Percentiles rank a stretch among this genome's conserved stretches.
phyloP scores from a whole-genome alignment of 2,888 invertebrate genomes.

The Drosophila hamatofila region DNA sequence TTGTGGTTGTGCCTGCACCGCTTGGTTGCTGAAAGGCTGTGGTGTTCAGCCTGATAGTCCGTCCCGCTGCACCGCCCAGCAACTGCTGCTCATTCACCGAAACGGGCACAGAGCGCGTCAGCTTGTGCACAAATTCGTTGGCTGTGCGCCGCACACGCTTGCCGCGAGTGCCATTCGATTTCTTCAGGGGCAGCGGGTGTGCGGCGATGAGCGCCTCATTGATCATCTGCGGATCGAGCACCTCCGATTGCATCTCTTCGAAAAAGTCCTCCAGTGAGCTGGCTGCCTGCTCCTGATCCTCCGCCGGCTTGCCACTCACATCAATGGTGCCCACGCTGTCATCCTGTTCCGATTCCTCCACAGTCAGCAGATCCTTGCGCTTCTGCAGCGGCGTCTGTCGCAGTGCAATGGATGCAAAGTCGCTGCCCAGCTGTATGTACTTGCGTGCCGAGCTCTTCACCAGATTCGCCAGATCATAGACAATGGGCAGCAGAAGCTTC shows the following conservation, averaged over 20 bases:
- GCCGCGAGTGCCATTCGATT: neutral
- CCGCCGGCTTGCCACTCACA: conserved; percentile 25
- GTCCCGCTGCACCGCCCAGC: conserved; percentile 59
- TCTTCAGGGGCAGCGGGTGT: neutral
- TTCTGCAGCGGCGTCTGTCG: conserved; percentile 43
- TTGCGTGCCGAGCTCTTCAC: conserved; percentile 86
- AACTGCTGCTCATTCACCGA: conserved; percentile 70
- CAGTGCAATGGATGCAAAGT: conserved; percentile 52
- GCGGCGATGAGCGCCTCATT: conserved; percentile 70
- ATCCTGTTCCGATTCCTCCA: conserved; percentile 52
- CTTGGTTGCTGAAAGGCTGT: conserved; percentile 76
- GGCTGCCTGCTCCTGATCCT: conserved; percentile 20
- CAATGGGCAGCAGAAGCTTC: conserved; percentile 88
- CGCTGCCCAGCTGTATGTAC: conserved; percentile 66
- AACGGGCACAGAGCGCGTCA: conserved; percentile 79
- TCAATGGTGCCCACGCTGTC: conserved; percentile 63
- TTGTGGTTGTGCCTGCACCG: conserved; percentile 23
- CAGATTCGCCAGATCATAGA: conserved; percentile 88
- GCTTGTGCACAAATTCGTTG: conserved; percentile 80
- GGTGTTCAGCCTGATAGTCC: conserved; percentile 80
- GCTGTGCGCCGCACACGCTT: conserved; percentile 64
- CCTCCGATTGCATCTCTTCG: conserved; percentile 70
- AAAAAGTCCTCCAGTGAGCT: conserved; percentile 77
- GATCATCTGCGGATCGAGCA: conserved; percentile 81
- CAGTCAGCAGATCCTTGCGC: conserved; percentile 62